Percentiles rank a stretch among this genome's conserved stretches.
Conservation (phyloP, 2,797 vertebrate genomes). For the Rhabdophis nuchalis region DNA sequence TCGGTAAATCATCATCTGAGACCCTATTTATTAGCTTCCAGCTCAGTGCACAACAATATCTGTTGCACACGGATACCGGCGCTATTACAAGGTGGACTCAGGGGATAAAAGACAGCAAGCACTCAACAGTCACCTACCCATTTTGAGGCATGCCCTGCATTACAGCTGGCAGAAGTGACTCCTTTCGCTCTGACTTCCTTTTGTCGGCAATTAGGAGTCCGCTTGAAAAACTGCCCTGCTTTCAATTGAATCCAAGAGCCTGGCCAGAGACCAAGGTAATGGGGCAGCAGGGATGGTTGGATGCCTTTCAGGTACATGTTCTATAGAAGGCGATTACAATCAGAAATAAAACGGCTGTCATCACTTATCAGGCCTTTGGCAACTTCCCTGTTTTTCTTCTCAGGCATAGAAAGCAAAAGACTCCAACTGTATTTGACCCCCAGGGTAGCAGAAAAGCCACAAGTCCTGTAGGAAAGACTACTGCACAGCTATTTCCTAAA, state of each 20-base stretch:
- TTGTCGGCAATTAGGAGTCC: neutral
- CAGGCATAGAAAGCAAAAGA: neutral
- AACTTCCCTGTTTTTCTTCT: neutral
- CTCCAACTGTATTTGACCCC: neutral
- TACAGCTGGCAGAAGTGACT: slow-evolving; percentile 46
- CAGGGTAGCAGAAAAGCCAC: neutral
- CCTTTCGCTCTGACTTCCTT: neutral
- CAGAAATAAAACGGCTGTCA: neutral
- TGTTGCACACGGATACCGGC: slow-evolving; percentile 74
- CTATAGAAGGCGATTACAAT: neutral
- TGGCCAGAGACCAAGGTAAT: neutral
- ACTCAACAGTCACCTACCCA: slow-evolving; percentile 49
- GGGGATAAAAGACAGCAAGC: slow-evolving; percentile 63
- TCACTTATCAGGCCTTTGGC: neutral
- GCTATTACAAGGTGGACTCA: slow-evolving; percentile 70
- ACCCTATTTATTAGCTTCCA: slow-evolving; percentile 77
- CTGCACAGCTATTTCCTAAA: neutral
- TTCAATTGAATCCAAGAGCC: neutral
- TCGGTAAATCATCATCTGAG: slow-evolving; percentile 74
- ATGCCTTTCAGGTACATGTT: neutral
- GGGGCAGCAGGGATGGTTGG: neutral
- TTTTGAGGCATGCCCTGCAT: slow-evolving; percentile 54
- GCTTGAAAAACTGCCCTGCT: neutral
- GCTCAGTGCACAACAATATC: slow-evolving; percentile 73
- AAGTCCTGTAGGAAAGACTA: neutral